Conservation (phyloP, 2,797 vertebrate species). For the Acridotheres tristis region DNA sequence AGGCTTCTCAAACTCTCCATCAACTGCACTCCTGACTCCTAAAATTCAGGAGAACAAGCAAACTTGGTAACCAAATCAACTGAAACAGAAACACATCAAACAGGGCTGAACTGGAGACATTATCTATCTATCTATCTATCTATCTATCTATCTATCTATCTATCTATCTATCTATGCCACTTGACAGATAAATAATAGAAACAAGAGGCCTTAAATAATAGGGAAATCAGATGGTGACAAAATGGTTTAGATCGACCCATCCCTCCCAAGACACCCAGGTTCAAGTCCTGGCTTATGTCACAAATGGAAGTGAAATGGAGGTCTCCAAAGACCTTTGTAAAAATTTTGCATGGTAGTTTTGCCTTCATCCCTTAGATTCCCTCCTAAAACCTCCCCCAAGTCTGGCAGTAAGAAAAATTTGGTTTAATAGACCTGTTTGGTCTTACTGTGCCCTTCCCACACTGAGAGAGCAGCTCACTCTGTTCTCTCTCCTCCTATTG, state of each 20-base stretch:
- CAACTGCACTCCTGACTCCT: not conserved
- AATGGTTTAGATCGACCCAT: not conserved
- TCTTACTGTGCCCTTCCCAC: not conserved
- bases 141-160: not conserved
- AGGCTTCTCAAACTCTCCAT: not conserved
- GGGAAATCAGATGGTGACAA: not conserved
- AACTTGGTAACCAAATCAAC: not conserved
- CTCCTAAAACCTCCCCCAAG: not conserved
- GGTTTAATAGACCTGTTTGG: not conserved
- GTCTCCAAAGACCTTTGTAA: not conserved
- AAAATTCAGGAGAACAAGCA: not conserved
- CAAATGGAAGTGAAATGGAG: not conserved
- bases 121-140: not conserved
- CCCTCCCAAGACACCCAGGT: not conserved
- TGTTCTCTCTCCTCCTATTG: not conserved
- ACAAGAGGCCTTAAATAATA: not conserved
- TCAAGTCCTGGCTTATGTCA: slow-evolving; percentile 43
- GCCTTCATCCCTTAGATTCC: not conserved
- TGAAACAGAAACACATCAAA: not conserved
- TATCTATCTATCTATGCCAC: not conserved
- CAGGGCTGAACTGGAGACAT: not conserved
- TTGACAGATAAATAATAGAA: not conserved
- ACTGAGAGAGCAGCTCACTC: not conserved
- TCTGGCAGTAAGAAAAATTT: not conserved
- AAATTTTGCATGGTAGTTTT: not conserved